Conservation (phyloP, 2,888 invertebrate genomes). For the Pseudanteris insignis region DNA sequence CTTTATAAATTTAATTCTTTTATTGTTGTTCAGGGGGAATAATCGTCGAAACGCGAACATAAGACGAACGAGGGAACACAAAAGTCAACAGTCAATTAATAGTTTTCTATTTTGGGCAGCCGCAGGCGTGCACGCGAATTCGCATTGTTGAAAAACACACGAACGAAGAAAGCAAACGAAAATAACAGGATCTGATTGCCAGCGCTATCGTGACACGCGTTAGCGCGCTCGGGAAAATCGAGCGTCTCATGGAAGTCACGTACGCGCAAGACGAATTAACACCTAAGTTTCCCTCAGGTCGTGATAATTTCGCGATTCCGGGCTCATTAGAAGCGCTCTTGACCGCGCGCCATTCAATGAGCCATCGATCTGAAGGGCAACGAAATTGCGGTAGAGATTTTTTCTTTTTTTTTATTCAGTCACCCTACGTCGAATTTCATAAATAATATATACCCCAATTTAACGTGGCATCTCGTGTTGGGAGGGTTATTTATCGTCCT, state of each 20-base stretch:
- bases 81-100: constrained; percentile 1
- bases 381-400: too few species aligned
- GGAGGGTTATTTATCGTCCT: too few species aligned
- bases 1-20: too few species aligned
- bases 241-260: constrained; percentile 31
- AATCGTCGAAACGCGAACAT: too few species aligned
- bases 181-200: constrained; percentile 2
- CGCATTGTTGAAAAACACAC: constrained; percentile 7
- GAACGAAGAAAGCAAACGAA: constrained; percentile 13
- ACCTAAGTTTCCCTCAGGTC: constrained; percentile 21
- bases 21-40: too few species aligned
- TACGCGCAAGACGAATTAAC: constrained; percentile 28
- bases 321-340: constrained; percentile 36
- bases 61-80: too few species aligned
- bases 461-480: too few species aligned
- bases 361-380: too few species aligned
- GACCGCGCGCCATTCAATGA: too few species aligned
- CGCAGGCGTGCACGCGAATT: constrained; percentile 2
- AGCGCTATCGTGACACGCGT: constrained; percentile 6
- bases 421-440: too few species aligned
- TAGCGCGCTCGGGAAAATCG: constrained; percentile 14
- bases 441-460: too few species aligned
- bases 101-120: constrained; percentile 1
- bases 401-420: too few species aligned
- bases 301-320: constrained; percentile 25